Conservation (phyloP, 1,140 invertebrate species). For the Zaprionus tsacasi region DNA sequence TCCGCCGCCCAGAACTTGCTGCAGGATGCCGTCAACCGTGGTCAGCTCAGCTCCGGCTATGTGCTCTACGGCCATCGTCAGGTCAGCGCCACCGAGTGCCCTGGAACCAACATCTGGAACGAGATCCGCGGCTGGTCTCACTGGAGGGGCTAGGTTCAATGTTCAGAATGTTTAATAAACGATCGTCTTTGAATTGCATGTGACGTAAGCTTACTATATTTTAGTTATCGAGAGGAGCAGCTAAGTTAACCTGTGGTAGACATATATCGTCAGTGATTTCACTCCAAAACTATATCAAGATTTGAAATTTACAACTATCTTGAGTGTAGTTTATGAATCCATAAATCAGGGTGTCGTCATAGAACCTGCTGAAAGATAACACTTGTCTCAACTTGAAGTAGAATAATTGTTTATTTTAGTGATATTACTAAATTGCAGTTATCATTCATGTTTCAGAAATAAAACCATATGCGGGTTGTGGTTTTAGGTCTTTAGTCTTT, state of each 20-base stretch:
- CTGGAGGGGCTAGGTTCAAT: constrained; percentile 73
- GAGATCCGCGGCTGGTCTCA: constrained; percentile 88
- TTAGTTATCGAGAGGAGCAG: neutral
- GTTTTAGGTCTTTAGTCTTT: neutral
- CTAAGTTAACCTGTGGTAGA: neutral
- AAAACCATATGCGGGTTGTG: neutral
- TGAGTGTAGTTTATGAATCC: neutral
- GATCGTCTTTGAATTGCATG: neutral
- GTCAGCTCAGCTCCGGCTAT: constrained; percentile 87
- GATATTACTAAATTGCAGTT: neutral
- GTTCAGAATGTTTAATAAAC: constrained; percentile 22
- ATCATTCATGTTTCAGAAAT: neutral
- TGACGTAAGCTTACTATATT: neutral
- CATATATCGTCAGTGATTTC: neutral
- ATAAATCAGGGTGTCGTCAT: neutral
- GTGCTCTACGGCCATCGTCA: constrained; percentile 89
- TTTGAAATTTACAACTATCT: neutral
- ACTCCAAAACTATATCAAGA: neutral
- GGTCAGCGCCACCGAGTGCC: constrained; percentile 88
- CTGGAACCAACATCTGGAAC: constrained; percentile 87
- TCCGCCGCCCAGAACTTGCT: constrained; percentile 86
- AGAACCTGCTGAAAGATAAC: neutral
- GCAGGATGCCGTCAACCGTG: constrained; percentile 86
- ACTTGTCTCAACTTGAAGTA: neutral
- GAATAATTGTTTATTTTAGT: neutral